phyloP scores from a whole-genome alignment of 2,797 vertebrate genomes.

The Pangasius larnaudii region DNA sequence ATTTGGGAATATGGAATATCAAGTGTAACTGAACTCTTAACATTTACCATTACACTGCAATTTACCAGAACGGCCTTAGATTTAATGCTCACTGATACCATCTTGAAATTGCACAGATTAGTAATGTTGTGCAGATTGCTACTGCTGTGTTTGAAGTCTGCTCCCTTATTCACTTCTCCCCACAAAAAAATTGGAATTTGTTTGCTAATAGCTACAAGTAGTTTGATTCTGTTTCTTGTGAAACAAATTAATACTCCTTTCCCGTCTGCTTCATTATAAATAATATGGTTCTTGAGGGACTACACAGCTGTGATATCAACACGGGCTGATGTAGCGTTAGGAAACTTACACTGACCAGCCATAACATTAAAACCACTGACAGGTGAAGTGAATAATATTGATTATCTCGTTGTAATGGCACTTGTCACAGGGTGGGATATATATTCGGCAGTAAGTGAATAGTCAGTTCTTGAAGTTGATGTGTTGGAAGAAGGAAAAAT shows the following conservation, averaged over 20 bases:
- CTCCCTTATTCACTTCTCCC: constrained; percentile 47
- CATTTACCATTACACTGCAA: constrained; percentile 36
- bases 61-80: constrained; percentile 46
- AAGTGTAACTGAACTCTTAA: constrained; percentile 44
- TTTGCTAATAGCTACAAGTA: constrained; percentile 39
- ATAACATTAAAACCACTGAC: no score
- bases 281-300: neutral
- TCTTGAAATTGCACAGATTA: constrained; percentile 41
- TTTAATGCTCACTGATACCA: constrained; percentile 36
- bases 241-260: constrained; percentile 28
- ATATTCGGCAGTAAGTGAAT: no score
- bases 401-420: no score
- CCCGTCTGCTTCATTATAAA: constrained; percentile 18
- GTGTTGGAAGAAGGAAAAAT: no score
- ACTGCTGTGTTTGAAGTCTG: constrained; percentile 41
- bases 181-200: constrained; percentile 24
- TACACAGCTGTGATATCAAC: neutral
- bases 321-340: neutral
- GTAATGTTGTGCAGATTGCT: constrained; percentile 12
- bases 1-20: constrained; percentile 54
- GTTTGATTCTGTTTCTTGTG: constrained; percentile 37
- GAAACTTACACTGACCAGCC: no score
- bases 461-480: no score
- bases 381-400: no score
- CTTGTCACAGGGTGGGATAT: no score